These are phyloP conservation scores for Smittia sp. DNA, from an alignment of 2,888 invertebrate species.

Conservation along the genomic window DNA sequence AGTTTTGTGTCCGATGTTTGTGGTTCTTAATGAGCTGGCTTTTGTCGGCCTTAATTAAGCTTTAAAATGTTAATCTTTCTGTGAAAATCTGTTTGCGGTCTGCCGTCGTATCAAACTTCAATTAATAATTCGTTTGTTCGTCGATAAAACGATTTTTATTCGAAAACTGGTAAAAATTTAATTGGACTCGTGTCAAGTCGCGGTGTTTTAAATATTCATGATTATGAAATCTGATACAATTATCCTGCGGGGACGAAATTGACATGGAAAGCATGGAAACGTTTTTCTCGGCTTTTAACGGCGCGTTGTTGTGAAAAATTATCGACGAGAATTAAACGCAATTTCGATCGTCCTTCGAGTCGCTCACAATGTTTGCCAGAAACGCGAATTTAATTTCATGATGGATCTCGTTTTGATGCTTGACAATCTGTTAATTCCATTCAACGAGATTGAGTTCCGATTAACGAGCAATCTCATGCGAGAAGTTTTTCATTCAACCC, in stretches of 20 bases:
- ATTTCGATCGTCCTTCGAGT: too few species aligned
- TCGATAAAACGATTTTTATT: conserved; percentile 31
- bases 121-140: neutral
- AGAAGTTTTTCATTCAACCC: too few species aligned
- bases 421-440: neutral
- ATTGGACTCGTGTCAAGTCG: conserved; percentile 37
- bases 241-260: conserved; percentile 14
- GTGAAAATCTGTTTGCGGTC: too few species aligned
- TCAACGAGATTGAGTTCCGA: too few species aligned
- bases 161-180: conserved; percentile 31
- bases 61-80: too few species aligned
- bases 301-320: neutral
- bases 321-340: too few species aligned
- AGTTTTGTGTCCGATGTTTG: too few species aligned
- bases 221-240: conserved; percentile 40
- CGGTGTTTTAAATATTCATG: conserved; percentile 33
- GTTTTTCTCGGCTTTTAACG: neutral
- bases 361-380: neutral
- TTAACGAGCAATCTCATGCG: too few species aligned
- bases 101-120: neutral
- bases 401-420: conserved; percentile 24
- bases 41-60: too few species aligned
- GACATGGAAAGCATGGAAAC: neutral
- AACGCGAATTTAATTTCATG: conserved; percentile 30
- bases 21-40: too few species aligned